Base-by-base conservation (phyloP, 2,797 vertebrate species). In the Melanogrammus aeglefinus region DNA sequence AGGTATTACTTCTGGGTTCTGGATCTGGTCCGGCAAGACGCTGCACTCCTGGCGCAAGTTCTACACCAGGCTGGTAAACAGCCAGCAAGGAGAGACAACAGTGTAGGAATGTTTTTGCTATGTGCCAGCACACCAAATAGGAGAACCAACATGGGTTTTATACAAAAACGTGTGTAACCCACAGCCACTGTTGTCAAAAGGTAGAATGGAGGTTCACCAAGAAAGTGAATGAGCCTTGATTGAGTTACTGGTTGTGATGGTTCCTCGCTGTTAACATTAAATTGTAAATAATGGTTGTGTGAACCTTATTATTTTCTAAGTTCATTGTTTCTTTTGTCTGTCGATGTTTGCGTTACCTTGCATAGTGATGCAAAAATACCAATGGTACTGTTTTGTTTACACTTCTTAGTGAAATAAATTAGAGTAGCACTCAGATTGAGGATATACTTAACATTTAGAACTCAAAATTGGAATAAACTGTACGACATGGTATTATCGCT, bases 21-120 rank as follows among this genome's bases (percentile, higher is more conserved):
- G 97, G 97, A 99, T 99, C 94, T 99, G 97, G 97, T 99, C 97
- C 0, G 97, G 97, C 47, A 99, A 99, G 93, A 99, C 97, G n/a
- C 93, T 99, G 82, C 96, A 98, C 47, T 99, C 97, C 1, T 99
- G 97, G 97, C 95, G 95, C 69, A 98, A 97, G 90, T 99, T 99
- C 91, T 99, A 99, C 91, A 96, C 95, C 0, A 93, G 96, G 24
- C 95, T 99, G 83, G 96, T 96, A 79, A 96, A 95, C 86, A 94
- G 96, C 86, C 96, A 95, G 88, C 96, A 97, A 0, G 97, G 97
- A 9, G 97, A 99, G 92, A 99, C 97, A 77, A 96, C 96, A 0
- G 97, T 98, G 91, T 98, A 92, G 87, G 0, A 21, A 13, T 4
- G 27, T 33, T 29, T 72, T 13, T 12, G 14, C 14, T 39, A 71